Base-by-base conservation (phyloP, 2,888 invertebrate genomes). In the Ypsolopha scabrella region DNA sequence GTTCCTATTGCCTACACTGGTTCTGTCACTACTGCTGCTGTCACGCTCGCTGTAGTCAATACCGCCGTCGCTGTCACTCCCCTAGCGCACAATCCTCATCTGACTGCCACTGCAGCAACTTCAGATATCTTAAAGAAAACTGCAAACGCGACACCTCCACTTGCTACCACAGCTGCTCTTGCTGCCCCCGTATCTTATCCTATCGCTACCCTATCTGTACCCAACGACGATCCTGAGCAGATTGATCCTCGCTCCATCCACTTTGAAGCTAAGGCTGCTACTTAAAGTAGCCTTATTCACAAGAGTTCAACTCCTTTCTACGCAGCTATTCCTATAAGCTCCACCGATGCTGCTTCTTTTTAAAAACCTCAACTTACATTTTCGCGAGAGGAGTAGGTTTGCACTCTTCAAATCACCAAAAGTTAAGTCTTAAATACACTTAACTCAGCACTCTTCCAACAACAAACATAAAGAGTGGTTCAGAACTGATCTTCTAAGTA, bases 231-330 rank as follows among this genome's bases (percentile, higher is more conserved):
- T 14, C 81, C 83, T 57, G 86, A 83, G 55, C 86, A 86, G 8
- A 81, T 86, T 50, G 82, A 85, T 52, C 87, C 85, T 35, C 82
- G 81, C 52, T 75, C 76, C 48, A 78, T 74, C 8, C 86, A 83
- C 70, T 81, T 65, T 73, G 79, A 81, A 53, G 78, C 83, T 46
- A 79, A 82, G 56, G 75, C 76, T 51, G 57, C 75, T 7, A 68
- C 75, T 54, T 75, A 70, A 33, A 66, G 66, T 10, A 86, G 86
- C 59, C 58, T 71, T 52, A 75, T 87, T 61, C 65, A 70, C 55
- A 86, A 87, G 63, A 79, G 87, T 9, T 85, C 86, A 1, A 75
- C 65, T 37, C 52, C 62, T 34, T 43, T 43, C 43, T 24, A 35
- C 13, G 53, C 44, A 51, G 24, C 71, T 13, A 55, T 71, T 13